Evolutionary conservation across 2,113 vertebrate genomes (phyloP).

Genomic region (Leptosomus discolor): DNA sequence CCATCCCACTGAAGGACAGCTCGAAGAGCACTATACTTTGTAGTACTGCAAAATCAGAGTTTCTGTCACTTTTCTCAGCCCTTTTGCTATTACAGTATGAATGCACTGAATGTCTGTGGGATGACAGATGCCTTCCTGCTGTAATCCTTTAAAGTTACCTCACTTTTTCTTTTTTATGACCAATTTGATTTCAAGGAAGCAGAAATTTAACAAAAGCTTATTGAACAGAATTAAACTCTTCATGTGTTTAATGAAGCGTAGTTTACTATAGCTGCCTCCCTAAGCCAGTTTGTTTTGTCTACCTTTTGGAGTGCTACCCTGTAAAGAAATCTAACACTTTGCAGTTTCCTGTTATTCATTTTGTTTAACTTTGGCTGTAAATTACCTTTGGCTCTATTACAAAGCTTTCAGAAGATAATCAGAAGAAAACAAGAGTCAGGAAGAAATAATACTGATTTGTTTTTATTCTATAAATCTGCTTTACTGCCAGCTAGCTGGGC

Average conservation of each 20-base stretch:
- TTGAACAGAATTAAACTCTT: constrained; percentile 32
- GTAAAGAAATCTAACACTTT: constrained; percentile 55
- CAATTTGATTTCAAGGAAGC: constrained; percentile 38
- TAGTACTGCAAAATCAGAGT: background rate
- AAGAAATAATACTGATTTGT: constrained; percentile 29
- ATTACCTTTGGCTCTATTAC: constrained; percentile 44
- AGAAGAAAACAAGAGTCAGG: constrained; percentile 19
- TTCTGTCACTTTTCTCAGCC: background rate
- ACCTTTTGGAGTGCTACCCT: background rate
- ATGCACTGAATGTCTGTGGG: background rate
- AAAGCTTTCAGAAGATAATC: constrained; percentile 52
- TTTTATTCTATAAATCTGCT: constrained; percentile 41
- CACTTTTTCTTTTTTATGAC: constrained; percentile 10
- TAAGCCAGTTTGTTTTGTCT: constrained; percentile 55
- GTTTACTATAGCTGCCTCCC: constrained; percentile 26
- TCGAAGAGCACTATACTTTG: background rate
- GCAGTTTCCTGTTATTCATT: constrained; percentile 45
- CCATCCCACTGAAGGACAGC: background rate
- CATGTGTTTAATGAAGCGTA: constrained; percentile 41
- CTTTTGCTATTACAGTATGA: background rate
- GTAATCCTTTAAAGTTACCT: background rate
- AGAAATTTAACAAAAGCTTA: constrained; percentile 21
- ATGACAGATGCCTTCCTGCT: background rate
- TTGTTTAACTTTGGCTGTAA: constrained; percentile 39
- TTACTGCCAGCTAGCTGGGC: background rate